phyloP scores from a whole-genome alignment of 2,113 vertebrate species.

The Acrocephalus arundinaceus region DNA sequence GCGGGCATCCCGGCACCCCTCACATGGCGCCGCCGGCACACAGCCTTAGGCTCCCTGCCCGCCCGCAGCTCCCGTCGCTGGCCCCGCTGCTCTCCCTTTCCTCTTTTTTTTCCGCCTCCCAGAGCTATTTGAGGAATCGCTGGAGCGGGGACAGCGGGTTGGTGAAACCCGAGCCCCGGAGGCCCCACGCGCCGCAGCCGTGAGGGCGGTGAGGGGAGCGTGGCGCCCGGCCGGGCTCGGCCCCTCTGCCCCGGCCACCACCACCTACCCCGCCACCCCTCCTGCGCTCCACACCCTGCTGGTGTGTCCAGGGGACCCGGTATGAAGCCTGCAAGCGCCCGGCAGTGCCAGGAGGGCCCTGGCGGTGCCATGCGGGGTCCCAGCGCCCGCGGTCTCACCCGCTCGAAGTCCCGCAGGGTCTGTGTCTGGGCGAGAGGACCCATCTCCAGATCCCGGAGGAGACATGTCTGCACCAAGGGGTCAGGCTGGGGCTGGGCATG shows the following conservation, averaged over 20 bases:
- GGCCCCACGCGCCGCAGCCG: neutral
- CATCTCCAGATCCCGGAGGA: constrained; percentile 79
- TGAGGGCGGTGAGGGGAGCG: neutral
- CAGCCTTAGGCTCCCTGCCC: neutral
- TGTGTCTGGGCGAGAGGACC: constrained; percentile 78
- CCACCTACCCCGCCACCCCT: neutral
- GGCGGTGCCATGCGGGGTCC: rapidly evolving
- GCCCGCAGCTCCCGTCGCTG: neutral
- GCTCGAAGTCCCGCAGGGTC: constrained; percentile 88
- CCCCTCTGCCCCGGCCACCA: neutral
- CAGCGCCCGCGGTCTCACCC: constrained; percentile 71
- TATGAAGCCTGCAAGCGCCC: neutral
- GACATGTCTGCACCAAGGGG: constrained; percentile 73
- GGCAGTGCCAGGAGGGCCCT: rapidly evolving
- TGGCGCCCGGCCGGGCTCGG: neutral
- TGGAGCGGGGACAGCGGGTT: constrained; percentile 78
- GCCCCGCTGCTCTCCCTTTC: constrained; percentile 56
- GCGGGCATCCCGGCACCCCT: constrained; percentile 71
- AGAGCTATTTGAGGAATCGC: constrained; percentile 87
- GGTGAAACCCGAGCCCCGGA: constrained; percentile 79
- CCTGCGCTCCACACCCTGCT: neutral
- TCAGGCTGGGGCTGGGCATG: constrained; percentile 9
- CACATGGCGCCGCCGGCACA: constrained; percentile 61
- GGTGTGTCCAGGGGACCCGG: neutral
- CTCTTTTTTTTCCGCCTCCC: constrained; percentile 40